Conservation (phyloP, 1,140 invertebrate species). For the Habropoda laboriosa region DNA sequence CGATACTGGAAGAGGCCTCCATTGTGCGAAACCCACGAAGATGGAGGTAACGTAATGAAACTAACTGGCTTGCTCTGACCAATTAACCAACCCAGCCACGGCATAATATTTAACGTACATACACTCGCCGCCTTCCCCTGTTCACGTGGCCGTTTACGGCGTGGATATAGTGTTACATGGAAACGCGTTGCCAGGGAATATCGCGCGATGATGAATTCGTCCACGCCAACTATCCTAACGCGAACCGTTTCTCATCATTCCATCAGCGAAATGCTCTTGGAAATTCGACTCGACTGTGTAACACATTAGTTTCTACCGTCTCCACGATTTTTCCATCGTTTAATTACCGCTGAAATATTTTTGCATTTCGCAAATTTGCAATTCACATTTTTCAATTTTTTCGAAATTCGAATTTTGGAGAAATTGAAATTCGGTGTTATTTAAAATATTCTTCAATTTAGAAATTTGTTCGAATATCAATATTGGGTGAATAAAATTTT, state of each 20-base stretch:
- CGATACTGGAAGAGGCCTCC: constrained; percentile 65
- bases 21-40: constrained; percentile 76
- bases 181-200: constrained; percentile 24
- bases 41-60: constrained; percentile 79
- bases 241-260: neutral
- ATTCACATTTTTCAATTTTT: too few relatives aligned
- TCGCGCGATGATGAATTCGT: constrained; percentile 6
- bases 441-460: too few relatives aligned
- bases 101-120: constrained; percentile 72
- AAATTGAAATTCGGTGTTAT: too few relatives aligned
- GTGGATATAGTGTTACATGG: constrained; percentile 42
- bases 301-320: too few relatives aligned
- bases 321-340: neutral
- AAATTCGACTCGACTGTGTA: neutral
- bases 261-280: too few relatives aligned
- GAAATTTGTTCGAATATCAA: too few relatives aligned
- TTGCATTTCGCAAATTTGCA: too few relatives aligned
- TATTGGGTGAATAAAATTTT: too few relatives aligned
- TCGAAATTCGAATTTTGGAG: too few relatives aligned
- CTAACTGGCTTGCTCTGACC: constrained; percentile 76
- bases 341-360: too few relatives aligned
- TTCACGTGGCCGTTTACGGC: constrained; percentile 48
- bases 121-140: constrained; percentile 51
- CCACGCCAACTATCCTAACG: neutral
- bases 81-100: constrained; percentile 73